These are phyloP conservation scores for Rhinatrema bivittatum DNA, from an alignment of 2,797 vertebrate species.

Conservation along the genomic window DNA sequence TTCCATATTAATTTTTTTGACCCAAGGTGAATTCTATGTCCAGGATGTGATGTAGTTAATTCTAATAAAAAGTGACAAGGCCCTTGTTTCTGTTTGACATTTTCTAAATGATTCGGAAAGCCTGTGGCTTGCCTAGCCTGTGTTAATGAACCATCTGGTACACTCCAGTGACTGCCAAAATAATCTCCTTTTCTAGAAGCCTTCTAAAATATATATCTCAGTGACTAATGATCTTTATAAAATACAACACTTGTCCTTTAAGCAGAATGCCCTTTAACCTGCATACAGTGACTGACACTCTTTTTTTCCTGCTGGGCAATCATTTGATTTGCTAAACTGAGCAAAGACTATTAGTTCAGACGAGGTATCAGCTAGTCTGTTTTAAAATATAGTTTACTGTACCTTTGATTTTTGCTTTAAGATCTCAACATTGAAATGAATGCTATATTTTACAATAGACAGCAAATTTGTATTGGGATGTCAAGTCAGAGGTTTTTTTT, in stretches of 20 bases:
- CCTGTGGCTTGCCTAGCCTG: slow-evolving; percentile 62
- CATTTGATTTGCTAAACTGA: slow-evolving; percentile 1
- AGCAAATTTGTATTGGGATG: too few relatives aligned
- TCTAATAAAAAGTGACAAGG: slow-evolving; percentile 78
- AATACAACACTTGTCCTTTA: slow-evolving; percentile 75
- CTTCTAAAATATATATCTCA: slow-evolving; percentile 70
- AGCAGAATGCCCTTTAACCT: slow-evolving; percentile 71
- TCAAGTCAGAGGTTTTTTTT: too few relatives aligned
- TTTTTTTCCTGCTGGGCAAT: neutral
- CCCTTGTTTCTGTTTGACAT: slow-evolving; percentile 77
- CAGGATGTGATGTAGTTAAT: slow-evolving; percentile 67
- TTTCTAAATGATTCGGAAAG: slow-evolving; percentile 70
- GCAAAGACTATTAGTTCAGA: neutral
- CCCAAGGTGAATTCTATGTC: slow-evolving; percentile 81
- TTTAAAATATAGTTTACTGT: too few relatives aligned
- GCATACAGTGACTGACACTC: slow-evolving; percentile 40
- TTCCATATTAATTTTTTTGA: slow-evolving; percentile 96
- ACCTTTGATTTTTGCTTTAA: too few relatives aligned
- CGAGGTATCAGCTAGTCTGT: too few relatives aligned
- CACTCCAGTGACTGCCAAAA: slow-evolving; percentile 64
- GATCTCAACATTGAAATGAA: too few relatives aligned
- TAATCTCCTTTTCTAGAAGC: slow-evolving; percentile 51
- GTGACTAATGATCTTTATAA: slow-evolving; percentile 84
- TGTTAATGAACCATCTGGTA: slow-evolving; percentile 83
- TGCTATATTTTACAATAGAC: too few relatives aligned